phyloP scores from a whole-genome alignment of 2,113 vertebrate genomes.

The Burhinus bistriatus region DNA sequence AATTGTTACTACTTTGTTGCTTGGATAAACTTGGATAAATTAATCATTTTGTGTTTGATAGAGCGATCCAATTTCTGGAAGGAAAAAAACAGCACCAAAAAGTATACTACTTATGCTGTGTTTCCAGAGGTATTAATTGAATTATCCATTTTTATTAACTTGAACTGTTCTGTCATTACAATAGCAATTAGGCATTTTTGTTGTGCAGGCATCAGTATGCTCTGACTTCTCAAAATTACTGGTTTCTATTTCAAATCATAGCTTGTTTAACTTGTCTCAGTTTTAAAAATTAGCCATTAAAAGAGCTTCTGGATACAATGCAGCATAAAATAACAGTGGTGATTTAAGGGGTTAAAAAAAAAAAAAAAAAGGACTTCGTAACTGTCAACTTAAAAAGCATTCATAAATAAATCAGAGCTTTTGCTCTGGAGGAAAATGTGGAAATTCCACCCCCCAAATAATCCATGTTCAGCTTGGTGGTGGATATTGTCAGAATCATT shows the following conservation, averaged over 20 bases:
- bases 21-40: neutral
- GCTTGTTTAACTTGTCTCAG: neutral
- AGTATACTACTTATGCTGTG: neutral
- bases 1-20: neutral
- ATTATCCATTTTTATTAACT: neutral
- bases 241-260: neutral
- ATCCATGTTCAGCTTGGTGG: neutral
- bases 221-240: neutral
- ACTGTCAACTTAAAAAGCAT: neutral
- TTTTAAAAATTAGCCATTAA: neutral
- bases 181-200: neutral
- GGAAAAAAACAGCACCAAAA: neutral
- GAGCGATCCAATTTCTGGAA: neutral
- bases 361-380: neutral
- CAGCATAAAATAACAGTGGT: neutral
- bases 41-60: neutral
- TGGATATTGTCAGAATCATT: neutral
- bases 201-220: neutral
- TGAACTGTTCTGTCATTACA: neutral
- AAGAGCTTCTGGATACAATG: neutral
- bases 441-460: neutral
- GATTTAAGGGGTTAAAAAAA: neutral
- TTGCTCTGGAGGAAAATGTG: neutral
- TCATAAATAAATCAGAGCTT: neutral
- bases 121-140: neutral